Conservation (phyloP, 2,113 vertebrate genomes). For the Grammomys dolichurus region DNA sequence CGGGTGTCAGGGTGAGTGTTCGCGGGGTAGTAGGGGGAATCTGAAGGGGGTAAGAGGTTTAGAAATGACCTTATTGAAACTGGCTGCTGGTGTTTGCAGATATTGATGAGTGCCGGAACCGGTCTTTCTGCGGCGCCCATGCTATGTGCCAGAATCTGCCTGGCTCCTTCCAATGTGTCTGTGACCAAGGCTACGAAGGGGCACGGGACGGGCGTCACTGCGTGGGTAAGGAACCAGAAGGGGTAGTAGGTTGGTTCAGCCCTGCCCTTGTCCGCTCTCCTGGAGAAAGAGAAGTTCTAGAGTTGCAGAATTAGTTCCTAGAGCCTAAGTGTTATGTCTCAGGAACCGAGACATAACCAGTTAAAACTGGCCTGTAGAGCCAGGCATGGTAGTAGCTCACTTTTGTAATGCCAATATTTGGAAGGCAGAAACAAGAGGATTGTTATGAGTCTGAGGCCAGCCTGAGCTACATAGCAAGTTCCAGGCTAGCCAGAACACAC, state of each 20-base stretch:
- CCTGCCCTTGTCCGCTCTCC: background rate
- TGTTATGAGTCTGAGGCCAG: background rate
- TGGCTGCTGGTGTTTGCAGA: conserved; percentile 84
- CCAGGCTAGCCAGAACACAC: background rate
- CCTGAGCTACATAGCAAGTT: background rate
- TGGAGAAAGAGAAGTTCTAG: background rate
- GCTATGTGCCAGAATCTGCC: conserved; percentile 91
- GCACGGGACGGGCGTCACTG: conserved; percentile 86
- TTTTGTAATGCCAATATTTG: background rate
- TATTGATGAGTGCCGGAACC: conserved; percentile 90
- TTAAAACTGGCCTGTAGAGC: background rate
- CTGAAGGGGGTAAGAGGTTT: background rate
- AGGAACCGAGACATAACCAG: background rate
- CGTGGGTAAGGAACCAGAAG: conserved; percentile 83
- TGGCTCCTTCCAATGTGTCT: conserved; percentile 91
- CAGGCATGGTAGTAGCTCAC: background rate
- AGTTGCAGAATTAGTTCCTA: background rate
- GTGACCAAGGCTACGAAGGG: conserved; percentile 91
- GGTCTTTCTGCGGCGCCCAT: conserved; percentile 89
- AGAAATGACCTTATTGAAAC: background rate
- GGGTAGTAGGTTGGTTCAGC: background rate
- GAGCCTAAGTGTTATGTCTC: background rate
- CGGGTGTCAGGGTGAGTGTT: conserved; percentile 87
- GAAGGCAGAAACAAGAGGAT: background rate
- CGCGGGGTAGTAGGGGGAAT: rapidly evolving